Percentiles rank a stretch among this genome's conserved stretches.
phyloP scores from a whole-genome alignment of 2,797 vertebrate species.

The Podarcis lilfordi region DNA sequence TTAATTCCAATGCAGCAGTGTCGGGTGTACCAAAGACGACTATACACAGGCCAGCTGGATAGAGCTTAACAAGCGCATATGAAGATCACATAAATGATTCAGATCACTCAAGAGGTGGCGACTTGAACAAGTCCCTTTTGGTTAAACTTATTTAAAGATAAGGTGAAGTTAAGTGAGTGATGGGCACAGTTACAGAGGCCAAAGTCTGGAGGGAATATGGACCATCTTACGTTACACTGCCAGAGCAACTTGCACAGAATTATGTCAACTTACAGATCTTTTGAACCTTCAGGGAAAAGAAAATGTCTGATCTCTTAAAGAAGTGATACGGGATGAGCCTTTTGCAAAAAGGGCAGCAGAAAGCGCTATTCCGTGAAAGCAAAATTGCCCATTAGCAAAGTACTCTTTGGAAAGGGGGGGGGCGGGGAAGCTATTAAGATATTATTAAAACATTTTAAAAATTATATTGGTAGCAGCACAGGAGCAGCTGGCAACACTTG shows the following conservation, averaged over 20 bases:
- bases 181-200: slow-evolving; percentile 80
- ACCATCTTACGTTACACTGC: slow-evolving; percentile 83
- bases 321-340: slow-evolving; percentile 76
- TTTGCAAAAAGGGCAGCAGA: slow-evolving; percentile 71
- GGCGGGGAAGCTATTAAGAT: slow-evolving; percentile 23
- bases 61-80: slow-evolving; percentile 85
- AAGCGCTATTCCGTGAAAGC: slow-evolving; percentile 58
- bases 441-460: slow-evolving; percentile 29
- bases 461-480: slow-evolving; percentile 16
- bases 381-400: slow-evolving; percentile 62
- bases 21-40: slow-evolving; percentile 73
- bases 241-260: slow-evolving; percentile 83
- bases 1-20: slow-evolving; percentile 53
- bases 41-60: slow-evolving; percentile 77
- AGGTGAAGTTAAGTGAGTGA: slow-evolving; percentile 86
- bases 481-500: not conserved
- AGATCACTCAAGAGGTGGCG: slow-evolving; percentile 83
- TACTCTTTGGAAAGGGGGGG: not conserved
- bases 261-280: slow-evolving; percentile 81
- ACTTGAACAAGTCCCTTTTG: slow-evolving; percentile 89
- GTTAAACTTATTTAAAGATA: slow-evolving; percentile 91
- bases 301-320: slow-evolving; percentile 81
- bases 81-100: slow-evolving; percentile 95
- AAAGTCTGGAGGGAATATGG: slow-evolving; percentile 86
- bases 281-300: slow-evolving; percentile 79